phyloP scores from a whole-genome alignment of 2,113 vertebrate species.

The Monopterus albus region DNA sequence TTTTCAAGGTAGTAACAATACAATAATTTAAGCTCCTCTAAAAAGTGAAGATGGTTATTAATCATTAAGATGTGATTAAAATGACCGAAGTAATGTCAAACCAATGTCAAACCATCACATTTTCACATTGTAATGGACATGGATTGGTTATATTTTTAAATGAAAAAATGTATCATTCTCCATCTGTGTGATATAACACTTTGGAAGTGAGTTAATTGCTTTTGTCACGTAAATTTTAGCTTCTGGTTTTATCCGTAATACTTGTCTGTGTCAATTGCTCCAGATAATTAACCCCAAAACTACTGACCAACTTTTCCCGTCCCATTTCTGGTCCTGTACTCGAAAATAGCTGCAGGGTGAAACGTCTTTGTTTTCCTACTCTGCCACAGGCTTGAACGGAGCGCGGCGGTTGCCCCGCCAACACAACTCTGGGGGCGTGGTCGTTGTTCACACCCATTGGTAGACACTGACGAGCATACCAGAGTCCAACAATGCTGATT shows the following conservation, averaged over 20 bases:
- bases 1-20: too few relatives aligned
- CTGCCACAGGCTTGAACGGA: neutral
- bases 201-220: too few relatives aligned
- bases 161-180: too few relatives aligned
- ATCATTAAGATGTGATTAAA: too few relatives aligned
- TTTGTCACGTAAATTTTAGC: too few relatives aligned
- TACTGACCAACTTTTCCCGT: neutral
- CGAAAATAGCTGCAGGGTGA: slow-evolving; percentile 34
- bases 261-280: neutral
- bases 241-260: too few relatives aligned
- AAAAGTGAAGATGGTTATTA: too few relatives aligned
- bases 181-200: too few relatives aligned
- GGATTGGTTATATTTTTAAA: neutral
- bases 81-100: too few relatives aligned
- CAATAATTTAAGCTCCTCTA: too few relatives aligned
- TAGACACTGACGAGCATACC: neutral
- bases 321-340: neutral
- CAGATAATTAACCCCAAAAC: neutral
- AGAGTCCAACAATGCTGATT: slow-evolving; percentile 4
- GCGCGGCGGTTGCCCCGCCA: slow-evolving; percentile 81
- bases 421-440: slow-evolving; percentile 61
- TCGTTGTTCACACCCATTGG: neutral
- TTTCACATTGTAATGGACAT: neutral
- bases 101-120: too few relatives aligned
- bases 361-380: neutral